A percentile compares a stretch with the other conserved stretches of the same genome.
phyloP scores from a whole-genome alignment of 2,113 vertebrate species.

The Hyaena hyaena region DNA sequence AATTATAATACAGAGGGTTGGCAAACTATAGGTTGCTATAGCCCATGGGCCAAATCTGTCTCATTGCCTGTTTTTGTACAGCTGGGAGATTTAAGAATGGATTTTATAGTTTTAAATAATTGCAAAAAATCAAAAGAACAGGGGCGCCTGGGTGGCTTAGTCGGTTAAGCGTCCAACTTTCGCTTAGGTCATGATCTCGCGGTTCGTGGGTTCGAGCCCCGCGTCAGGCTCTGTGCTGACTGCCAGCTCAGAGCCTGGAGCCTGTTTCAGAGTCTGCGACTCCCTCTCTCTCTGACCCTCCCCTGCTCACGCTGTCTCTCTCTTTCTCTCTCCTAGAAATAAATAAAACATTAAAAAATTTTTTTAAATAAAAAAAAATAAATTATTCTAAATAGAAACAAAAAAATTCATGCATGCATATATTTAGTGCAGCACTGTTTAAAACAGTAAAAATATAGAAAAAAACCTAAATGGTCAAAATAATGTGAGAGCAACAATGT shows the following conservation, averaged over 20 bases:
- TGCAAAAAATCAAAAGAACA: background rate
- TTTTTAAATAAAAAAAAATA: background rate
- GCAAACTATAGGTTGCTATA: background rate
- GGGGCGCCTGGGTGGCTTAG: too few species aligned
- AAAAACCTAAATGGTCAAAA: slow-evolving; percentile 7
- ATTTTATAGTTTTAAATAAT: slow-evolving; percentile 22
- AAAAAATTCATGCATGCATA: background rate
- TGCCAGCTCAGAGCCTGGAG: too few species aligned
- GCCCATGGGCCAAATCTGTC: background rate
- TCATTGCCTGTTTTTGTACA: background rate
- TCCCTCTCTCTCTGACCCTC: too few species aligned
- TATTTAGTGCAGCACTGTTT: slow-evolving; percentile 18
- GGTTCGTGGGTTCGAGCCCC: too few species aligned
- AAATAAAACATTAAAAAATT: too few species aligned
- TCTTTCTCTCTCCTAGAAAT: too few species aligned
- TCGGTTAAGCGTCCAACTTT: too few species aligned
- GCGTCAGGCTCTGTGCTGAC: too few species aligned
- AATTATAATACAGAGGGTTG: background rate
- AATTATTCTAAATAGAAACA: slow-evolving; percentile 13
- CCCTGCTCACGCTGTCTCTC: too few species aligned
- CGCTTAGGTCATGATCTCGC: too few species aligned
- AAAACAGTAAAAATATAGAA: background rate
- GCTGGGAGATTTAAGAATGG: background rate
- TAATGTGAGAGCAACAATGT: background rate
- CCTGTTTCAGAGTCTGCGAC: too few species aligned